Conservation (phyloP, 2,888 invertebrate species). For the Augochlorella aurata region DNA sequence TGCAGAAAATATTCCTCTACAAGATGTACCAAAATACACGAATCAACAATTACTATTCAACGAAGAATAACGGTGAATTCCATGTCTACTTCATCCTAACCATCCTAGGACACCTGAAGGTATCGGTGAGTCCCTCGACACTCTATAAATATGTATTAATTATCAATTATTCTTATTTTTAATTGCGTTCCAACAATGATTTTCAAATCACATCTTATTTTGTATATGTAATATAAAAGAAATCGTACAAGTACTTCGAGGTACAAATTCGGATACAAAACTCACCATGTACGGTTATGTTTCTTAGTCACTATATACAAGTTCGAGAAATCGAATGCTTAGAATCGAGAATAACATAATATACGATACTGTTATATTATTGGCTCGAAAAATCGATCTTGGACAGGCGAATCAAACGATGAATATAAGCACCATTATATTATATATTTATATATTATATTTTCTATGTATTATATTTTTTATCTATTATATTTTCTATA, state of each 20-base stretch:
- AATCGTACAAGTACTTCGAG: neutral
- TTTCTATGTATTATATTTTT: too few species aligned
- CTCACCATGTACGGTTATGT: neutral
- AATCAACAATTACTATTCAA: neutral
- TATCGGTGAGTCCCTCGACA: conserved; percentile 17
- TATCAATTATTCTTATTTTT: neutral
- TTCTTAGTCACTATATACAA: neutral
- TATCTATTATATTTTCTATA: too few species aligned
- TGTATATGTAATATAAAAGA: conserved; percentile 13
- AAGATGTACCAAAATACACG: neutral
- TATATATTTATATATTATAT: too few species aligned
- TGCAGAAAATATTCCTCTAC: neutral
- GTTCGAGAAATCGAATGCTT: neutral
- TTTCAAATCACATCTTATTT: neutral
- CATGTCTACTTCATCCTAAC: neutral
- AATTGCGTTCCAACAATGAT: conserved; percentile 10
- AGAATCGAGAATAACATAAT: neutral
- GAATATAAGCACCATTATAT: too few species aligned
- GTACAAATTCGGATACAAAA: conserved; percentile 31
- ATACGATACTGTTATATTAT: neutral
- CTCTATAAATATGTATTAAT: conserved; percentile 18
- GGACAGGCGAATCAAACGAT: neutral
- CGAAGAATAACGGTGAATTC: neutral
- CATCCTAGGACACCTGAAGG: conserved; percentile 9
- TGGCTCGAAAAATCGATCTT: conserved; percentile 3